These are phyloP conservation scores for Cathartes aura DNA, from an alignment of 2,113 vertebrate genomes.

Conservation along the genomic window DNA sequence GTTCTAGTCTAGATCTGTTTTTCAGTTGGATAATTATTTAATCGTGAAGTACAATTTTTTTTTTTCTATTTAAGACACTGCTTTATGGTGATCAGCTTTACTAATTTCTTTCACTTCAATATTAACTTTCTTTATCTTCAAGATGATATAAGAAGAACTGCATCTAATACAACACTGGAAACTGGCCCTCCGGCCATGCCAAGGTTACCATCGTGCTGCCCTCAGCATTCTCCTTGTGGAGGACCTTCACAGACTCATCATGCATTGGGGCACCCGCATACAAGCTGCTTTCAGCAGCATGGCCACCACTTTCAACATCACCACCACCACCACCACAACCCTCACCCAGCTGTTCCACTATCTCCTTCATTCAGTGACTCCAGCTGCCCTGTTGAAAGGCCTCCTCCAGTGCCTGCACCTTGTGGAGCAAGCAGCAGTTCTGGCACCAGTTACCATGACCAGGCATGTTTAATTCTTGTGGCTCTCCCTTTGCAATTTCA, in stretches of 20 bases:
- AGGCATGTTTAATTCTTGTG: slow-evolving; percentile 75
- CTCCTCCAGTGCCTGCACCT: slow-evolving; percentile 85
- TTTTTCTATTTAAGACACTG: background rate
- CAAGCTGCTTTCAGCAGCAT: slow-evolving; percentile 90
- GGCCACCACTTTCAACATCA: slow-evolving; percentile 85
- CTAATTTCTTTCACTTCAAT: background rate
- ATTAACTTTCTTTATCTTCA: slow-evolving; percentile 14
- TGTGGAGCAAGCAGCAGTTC: slow-evolving; percentile 83
- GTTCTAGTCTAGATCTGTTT: background rate
- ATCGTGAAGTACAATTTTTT: background rate
- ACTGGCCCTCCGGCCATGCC: slow-evolving; percentile 89
- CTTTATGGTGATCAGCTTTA: background rate
- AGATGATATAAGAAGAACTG: slow-evolving; percentile 88
- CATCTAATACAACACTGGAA: slow-evolving; percentile 81
- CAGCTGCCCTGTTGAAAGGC: slow-evolving; percentile 89
- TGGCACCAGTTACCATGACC: slow-evolving; percentile 82
- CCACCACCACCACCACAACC: slow-evolving; percentile 88
- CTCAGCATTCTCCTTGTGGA: slow-evolving; percentile 95
- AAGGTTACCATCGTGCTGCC: slow-evolving; percentile 94
- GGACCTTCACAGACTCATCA: slow-evolving; percentile 89
- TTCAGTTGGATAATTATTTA: background rate
- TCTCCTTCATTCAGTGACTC: slow-evolving; percentile 88
- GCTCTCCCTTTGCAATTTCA: background rate
- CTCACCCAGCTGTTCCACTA: slow-evolving; percentile 81
- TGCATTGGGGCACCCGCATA: slow-evolving; percentile 86